Evolutionary conservation across 2,888 invertebrate species (phyloP), one percentile per base, ranked within the genome.

Genomic region (Hyposoter didymator): DNA sequence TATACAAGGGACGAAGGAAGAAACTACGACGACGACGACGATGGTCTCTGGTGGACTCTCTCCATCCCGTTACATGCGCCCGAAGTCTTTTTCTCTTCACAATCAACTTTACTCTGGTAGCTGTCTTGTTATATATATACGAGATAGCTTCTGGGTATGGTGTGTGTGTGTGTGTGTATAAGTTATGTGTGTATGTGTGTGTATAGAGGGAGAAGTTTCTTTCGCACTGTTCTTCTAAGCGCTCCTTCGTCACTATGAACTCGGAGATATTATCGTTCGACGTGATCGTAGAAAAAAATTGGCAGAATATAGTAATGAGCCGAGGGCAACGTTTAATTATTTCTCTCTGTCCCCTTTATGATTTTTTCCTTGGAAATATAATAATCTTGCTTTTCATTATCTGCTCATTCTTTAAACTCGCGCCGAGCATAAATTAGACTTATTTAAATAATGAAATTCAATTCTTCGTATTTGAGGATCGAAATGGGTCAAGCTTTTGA

Each of bases 71-170:
- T 82, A 80, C 85, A 84, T 49, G 59, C 70, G 49, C 82, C 80
- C 64, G 49, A 78, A 75, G 69, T 82, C 87, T 87, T 87, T 90
- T 90, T 89, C 90, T 73, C 87, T 90, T 90, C 87, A 92, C 92
- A 92, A 92, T 93, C 93, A 92, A 93, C 92, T 92, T 91, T 90
- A 90, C 91, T 88, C 89, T 89, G 62, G 19, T 22, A n/a, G 52
- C 14, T 45, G 17, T 28, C 3, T 39, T 45, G 10, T 59, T 14
- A 45, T 62, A 35, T 52, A 47, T 45, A 43, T 39, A 47, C 5
- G 14, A 49, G 43, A 52, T 35, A 19, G 52, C 17, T 64, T 35
- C 19, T 35, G 66, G 2, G 19, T 66, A 35, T 49, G 5, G 2
- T 67, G 19, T 43, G 39, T 62, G 62, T 45, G 45, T 43, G 10